These are phyloP conservation scores for Drosophila siamana DNA, from an alignment of 2,888 invertebrate species.

Conservation along the genomic window DNA sequence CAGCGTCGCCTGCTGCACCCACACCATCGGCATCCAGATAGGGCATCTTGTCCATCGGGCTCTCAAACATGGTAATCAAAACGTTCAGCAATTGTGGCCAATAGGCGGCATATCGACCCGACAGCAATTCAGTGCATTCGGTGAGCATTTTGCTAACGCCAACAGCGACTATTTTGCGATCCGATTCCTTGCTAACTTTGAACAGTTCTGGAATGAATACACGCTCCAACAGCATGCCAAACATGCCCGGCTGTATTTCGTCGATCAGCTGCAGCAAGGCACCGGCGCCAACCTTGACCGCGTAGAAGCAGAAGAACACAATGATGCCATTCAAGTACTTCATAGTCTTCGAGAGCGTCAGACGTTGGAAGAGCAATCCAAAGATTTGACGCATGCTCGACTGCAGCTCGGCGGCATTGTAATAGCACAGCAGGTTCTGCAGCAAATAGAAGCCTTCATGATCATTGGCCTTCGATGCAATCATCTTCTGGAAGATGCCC, in stretches of 20 bases:
- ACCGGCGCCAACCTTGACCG: conserved; percentile 92
- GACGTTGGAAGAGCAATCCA: conserved; percentile 95
- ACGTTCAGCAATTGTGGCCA: conserved; percentile 89
- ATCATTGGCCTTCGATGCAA: conserved; percentile 97
- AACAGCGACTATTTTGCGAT: conserved; percentile 96
- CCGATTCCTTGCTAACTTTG: conserved; percentile 92
- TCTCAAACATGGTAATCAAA: conserved; percentile 94
- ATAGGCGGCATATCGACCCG: conserved; percentile 88
- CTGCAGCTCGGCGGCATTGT: conserved; percentile 91
- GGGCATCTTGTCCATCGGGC: conserved; percentile 89
- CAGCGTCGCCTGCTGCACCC: conserved; percentile 11
- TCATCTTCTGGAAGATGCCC: conserved; percentile 98
- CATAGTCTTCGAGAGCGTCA: conserved; percentile 96
- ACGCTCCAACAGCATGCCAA: conserved; percentile 97
- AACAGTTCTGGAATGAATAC: conserved; percentile 94
- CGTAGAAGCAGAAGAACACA: conserved; percentile 95
- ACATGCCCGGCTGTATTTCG: conserved; percentile 95
- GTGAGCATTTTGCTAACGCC: conserved; percentile 94
- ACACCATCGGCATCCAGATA: conserved; percentile 39
- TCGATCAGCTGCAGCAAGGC: conserved; percentile 92
- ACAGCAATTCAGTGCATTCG: conserved; percentile 89
- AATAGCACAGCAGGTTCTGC: conserved; percentile 93
- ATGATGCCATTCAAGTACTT: conserved; percentile 96
- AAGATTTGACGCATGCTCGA: conserved; percentile 95
- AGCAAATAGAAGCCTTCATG: conserved; percentile 98